These are phyloP conservation scores for Hemithea aestivaria DNA, from an alignment of 2,888 invertebrate genomes.

Conservation along the genomic window DNA sequence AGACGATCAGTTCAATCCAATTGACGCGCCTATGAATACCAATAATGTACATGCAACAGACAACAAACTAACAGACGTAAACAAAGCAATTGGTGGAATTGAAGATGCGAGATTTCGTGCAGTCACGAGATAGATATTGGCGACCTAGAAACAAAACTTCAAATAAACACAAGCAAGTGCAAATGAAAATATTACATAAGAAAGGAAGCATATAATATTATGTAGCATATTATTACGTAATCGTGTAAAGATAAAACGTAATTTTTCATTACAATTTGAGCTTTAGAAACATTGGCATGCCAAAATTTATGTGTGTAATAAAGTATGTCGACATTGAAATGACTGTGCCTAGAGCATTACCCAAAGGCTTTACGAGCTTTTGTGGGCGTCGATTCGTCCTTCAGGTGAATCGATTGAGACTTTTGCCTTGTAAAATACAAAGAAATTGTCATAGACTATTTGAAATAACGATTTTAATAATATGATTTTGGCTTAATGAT, in stretches of 20 bases:
- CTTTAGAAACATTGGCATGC: conserved; percentile 6
- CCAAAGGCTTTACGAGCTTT: conserved; percentile 10
- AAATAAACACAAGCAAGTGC: too few species aligned
- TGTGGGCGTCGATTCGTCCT: conserved; percentile 18
- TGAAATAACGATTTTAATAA: too few species aligned
- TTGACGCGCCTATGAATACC: conserved; percentile 34
- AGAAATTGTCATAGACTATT: too few species aligned
- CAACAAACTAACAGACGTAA: conserved; percentile 30
- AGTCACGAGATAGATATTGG: conserved; percentile 1
- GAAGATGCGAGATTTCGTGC: conserved; percentile 2
- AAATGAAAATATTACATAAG: too few species aligned
- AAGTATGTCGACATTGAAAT: conserved; percentile 9
- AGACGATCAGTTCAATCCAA: conserved; percentile 28
- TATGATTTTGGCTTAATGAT: too few species aligned
- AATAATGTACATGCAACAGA: conserved; percentile 31
- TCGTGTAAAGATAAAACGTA: too few species aligned
- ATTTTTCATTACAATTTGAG: too few species aligned
- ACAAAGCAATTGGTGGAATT: conserved; percentile 30
- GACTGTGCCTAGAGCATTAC: conserved; percentile 11
- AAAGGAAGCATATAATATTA: too few species aligned
- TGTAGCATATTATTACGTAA: too few species aligned
- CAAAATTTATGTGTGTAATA: conserved; percentile 6
- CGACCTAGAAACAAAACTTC: too few species aligned
- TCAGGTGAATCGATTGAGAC: conserved; percentile 17
- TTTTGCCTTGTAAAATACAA: too few species aligned